Evolutionary conservation across 2,888 invertebrate genomes (phyloP).

Genomic region (Dasysyrphus albostriatus): DNA sequence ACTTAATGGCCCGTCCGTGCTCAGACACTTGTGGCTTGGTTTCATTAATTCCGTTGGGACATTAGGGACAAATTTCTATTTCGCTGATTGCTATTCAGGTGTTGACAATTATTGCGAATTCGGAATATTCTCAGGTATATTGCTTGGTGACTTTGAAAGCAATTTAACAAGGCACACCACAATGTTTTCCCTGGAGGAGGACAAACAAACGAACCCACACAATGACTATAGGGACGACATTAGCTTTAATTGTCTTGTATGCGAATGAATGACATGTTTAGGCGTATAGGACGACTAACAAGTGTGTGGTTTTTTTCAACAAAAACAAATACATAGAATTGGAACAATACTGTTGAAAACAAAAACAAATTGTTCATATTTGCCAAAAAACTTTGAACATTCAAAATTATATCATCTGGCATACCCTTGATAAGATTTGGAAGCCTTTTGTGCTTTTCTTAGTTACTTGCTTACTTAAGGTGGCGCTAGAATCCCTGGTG

Average conservation of each 20-base stretch:
- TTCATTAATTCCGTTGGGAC: slow-evolving; percentile 34
- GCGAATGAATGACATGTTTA: neutral
- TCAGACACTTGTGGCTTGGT: slow-evolving; percentile 36
- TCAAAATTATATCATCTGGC: no score
- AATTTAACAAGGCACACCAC: slow-evolving; percentile 22
- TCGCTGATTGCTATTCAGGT: slow-evolving; percentile 39
- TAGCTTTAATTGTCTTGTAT: neutral
- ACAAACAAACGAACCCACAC: neutral
- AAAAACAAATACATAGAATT: no score
- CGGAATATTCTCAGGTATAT: slow-evolving; percentile 23
- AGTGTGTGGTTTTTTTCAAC: neutral
- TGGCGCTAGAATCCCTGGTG: no score
- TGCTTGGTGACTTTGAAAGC: neutral
- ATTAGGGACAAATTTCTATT: slow-evolving; percentile 30
- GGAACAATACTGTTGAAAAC: no score
- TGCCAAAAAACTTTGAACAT: no score
- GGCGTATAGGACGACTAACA: neutral
- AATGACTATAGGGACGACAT: neutral
- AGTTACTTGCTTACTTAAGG: no score
- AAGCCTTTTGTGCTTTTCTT: no score
- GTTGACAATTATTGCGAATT: slow-evolving; percentile 48
- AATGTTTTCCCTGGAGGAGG: neutral
- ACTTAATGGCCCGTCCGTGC: slow-evolving; percentile 18
- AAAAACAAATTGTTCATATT: no score
- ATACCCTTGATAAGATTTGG: no score